Percentiles rank a stretch among this genome's conserved stretches.
Evolutionary conservation across 2,113 vertebrate species (phyloP).

Genomic region (Geococcyx californianus): DNA sequence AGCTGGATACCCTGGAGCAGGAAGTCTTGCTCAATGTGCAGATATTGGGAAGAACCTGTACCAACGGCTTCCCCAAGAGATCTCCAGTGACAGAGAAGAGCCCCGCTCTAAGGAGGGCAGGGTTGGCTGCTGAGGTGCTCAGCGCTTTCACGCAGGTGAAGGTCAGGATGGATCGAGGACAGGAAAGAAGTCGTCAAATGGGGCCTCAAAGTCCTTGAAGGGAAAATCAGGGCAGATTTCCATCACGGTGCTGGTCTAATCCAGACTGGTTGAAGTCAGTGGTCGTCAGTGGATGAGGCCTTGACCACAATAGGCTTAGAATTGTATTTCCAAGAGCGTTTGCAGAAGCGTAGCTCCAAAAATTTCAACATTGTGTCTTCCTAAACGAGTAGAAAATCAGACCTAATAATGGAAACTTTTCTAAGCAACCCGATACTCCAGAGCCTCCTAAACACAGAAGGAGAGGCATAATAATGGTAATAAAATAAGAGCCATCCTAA

Average conservation of each 20-base stretch:
- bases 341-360: not conserved
- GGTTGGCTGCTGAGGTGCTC: not conserved
- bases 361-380: not conserved
- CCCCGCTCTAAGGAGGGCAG: not conserved
- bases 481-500: not conserved
- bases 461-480: not conserved
- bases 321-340: not conserved
- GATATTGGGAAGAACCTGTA: not conserved
- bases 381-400: not conserved
- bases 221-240: not conserved
- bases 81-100: not conserved
- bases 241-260: not conserved
- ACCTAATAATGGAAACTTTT: not conserved
- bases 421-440: not conserved
- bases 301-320: not conserved
- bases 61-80: not conserved
- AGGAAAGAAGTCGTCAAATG: not conserved
- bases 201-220: not conserved
- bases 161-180: not conserved
- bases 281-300: not conserved
- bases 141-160: accelerated
- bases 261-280: not conserved
- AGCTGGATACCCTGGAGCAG: not conserved
- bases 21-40: not conserved
- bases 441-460: not conserved